Evolutionary conservation across 1,140 invertebrate genomes (phyloP).

Genomic region (Bombus affinis): DNA sequence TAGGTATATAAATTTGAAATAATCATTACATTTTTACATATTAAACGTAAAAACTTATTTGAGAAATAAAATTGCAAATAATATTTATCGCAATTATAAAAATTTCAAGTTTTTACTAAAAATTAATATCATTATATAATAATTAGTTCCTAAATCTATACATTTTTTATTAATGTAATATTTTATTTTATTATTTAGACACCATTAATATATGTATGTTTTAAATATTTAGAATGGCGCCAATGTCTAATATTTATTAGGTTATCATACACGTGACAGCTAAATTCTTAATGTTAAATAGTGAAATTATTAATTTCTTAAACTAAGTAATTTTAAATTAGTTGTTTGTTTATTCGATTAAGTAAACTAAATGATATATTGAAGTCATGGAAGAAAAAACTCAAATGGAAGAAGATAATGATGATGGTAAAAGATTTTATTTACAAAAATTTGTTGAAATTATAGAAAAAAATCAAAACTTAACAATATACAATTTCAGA

Average conservation of each 20-base stretch:
- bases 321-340: neutral
- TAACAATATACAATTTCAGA: conserved; percentile 26
- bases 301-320: conserved; percentile 6
- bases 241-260: conserved; percentile 2
- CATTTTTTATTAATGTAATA: neutral
- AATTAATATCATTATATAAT: neutral
- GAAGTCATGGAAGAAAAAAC: conserved; percentile 25
- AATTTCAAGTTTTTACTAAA: neutral
- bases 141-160: neutral
- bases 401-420: conserved; percentile 16
- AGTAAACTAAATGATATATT: neutral
- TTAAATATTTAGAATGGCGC: conserved; percentile 17
- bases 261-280: conserved; percentile 3
- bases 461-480: neutral
- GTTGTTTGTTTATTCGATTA: neutral
- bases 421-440: conserved; percentile 27
- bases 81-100: neutral
- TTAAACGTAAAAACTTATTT: neutral
- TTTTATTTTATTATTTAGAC: neutral
- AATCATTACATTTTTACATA: neutral
- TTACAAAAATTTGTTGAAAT: neutral
- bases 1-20: neutral
- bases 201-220: neutral
- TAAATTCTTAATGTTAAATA: neutral
- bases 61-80: neutral